Evolutionary conservation across 2,113 vertebrate species (phyloP), one percentile per base, ranked within the genome.

Genomic region (Cyprinodon tularosa): DNA sequence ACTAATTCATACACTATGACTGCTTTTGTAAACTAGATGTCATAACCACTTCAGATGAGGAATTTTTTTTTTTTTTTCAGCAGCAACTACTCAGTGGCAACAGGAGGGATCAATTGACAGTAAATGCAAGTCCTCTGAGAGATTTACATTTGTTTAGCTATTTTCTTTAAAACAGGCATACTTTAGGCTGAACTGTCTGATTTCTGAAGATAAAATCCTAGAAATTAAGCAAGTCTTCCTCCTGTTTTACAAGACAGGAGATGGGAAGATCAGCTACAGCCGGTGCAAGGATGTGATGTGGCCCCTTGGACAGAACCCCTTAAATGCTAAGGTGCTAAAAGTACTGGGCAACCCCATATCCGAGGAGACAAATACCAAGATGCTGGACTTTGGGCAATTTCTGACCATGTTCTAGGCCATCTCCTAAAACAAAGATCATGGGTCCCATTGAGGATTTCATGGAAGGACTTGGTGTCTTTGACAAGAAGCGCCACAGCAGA

Each of bases 381-480:
- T 93, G 69, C 90, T 99, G 66, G 96, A 95, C 92, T 98, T 99
- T 50, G 97, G 98, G 89, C 96, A 97, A 93, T 99, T 99, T 92
- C 93, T 99, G 89, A 97, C 97, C 78, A 99, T 98, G 97, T 94
- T 98, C 89, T 97, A 98, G 65, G 95, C 96, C 5, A 96, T 99
- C 44, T 95, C 96, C 72, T 98, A 98, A 93, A 98, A 98, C 93
- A 98, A 98, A 93, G 97, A 99, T 90, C 96, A 97, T 89, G 97
- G 97, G 71, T 96, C 95, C 29, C 63, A 96, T 96, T 36, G 97
- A 99, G 87, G 97, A 98, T 74, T 98, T 97, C 4, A 95, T 97
- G 0, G 97, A 99, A 91, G 97, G 97, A 68, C 94, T 99, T 39
- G 89, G 96, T 64, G 97, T 98, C 45, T 98, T 99, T 62, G 97